A percentile compares a stretch with the other conserved stretches of the same genome.
Conservation (phyloP, 2,113 vertebrate genomes). For the Paracanthobrama guichenoti region DNA sequence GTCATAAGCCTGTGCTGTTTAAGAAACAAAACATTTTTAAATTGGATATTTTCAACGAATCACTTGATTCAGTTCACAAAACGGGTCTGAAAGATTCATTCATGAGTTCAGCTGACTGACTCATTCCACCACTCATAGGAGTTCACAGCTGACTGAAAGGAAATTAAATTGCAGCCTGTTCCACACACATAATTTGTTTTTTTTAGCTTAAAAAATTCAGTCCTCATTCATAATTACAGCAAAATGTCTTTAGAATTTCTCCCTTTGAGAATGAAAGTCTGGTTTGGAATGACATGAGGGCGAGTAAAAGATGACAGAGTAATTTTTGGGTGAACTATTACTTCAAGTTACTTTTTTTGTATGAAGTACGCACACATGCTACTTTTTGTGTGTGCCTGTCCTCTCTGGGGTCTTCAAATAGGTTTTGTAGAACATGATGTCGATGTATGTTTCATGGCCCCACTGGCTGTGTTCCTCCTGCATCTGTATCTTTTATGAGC, state of each 20-base stretch:
- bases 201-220: not conserved
- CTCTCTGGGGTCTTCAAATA: conserved; percentile 42
- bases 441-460: conserved; percentile 34
- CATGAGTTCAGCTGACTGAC: not conserved
- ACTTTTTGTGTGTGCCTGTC: conserved; percentile 15
- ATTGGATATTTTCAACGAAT: not conserved
- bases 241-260: not conserved
- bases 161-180: not conserved
- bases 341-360: conserved; percentile 19
- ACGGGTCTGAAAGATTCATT: not conserved
- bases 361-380: not conserved
- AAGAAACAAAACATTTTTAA: not conserved
- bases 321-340: not conserved
- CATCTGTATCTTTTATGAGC: conserved; percentile 56
- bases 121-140: not conserved
- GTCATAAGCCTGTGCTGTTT: too few species aligned
- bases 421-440: conserved; percentile 14
- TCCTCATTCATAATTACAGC: not conserved
- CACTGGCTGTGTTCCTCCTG: conserved; percentile 57
- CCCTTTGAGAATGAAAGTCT: not conserved
- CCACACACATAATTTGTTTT: not conserved
- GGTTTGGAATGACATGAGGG: not conserved
- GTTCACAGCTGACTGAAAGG: not conserved
- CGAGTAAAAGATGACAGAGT: not conserved
- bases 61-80: not conserved